Percentiles rank a stretch among this genome's conserved stretches.
Conservation (phyloP, 2,797 vertebrate genomes). For the Pyrocephalus nanus region DNA sequence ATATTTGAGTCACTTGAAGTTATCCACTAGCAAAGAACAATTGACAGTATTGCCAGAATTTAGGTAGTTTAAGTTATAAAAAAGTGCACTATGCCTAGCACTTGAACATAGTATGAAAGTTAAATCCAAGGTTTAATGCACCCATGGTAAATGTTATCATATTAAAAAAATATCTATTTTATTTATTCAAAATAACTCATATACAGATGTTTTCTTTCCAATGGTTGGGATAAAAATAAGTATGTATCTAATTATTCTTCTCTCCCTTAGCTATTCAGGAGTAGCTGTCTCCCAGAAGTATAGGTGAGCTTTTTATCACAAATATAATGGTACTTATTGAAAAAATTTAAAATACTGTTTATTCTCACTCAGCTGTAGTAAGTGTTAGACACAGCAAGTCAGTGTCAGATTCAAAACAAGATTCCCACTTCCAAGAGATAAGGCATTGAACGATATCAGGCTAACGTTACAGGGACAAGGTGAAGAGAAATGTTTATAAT, state of each 20-base stretch:
- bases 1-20: background rate
- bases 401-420: background rate
- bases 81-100: background rate
- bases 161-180: background rate
- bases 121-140: background rate
- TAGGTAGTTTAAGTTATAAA: background rate
- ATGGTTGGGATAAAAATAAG: background rate
- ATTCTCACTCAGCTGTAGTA: background rate
- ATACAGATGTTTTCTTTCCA: background rate
- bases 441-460: background rate
- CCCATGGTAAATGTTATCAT: background rate
- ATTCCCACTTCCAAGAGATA: background rate
- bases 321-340: background rate
- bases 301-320: background rate
- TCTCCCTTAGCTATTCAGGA: background rate
- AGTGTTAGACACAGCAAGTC: background rate
- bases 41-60: background rate
- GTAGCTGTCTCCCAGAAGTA: background rate
- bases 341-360: background rate
- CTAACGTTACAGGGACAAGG: background rate
- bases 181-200: conserved; percentile 4
- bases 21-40: background rate
- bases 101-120: background rate
- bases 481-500: background rate
- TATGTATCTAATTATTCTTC: background rate